Evolutionary conservation across 37 sponge, comb jelly and placozoan species (phyloP).

Genomic region (Aphrocallistes beatrix): DNA sequence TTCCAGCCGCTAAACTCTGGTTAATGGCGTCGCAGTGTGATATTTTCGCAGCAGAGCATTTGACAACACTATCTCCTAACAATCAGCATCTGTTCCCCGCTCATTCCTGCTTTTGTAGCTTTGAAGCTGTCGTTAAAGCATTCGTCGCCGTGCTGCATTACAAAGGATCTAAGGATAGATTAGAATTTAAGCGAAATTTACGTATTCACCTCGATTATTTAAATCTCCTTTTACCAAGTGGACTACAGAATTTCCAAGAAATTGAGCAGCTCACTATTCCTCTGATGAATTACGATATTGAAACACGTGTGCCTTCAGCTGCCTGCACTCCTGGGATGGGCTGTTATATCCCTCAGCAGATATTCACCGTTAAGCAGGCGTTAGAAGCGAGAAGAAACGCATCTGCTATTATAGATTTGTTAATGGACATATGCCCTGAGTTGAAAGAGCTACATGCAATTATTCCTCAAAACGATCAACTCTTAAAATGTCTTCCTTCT

Average conservation of each 20-base stretch:
- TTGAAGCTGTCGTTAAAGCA: not conserved
- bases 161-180: not conserved
- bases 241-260: not conserved
- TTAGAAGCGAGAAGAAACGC: not conserved
- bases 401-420: not conserved
- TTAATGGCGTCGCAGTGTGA: not conserved
- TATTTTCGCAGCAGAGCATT: not conserved
- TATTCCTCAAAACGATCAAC: not conserved
- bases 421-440: not conserved
- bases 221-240: not conserved
- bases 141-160: not conserved
- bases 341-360: not conserved
- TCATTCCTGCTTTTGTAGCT: not conserved
- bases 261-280: not conserved
- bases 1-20: constrained; percentile 9
- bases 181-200: not conserved
- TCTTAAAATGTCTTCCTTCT: not conserved
- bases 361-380: not conserved
- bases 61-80: not conserved
- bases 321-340: not conserved
- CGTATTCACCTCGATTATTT: not conserved
- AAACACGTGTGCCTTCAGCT: not conserved
- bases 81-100: not conserved
- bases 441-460: not conserved
- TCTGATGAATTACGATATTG: not conserved